Base-by-base conservation (phyloP, 2,113 vertebrate species). In the Antechinus stuartii region DNA sequence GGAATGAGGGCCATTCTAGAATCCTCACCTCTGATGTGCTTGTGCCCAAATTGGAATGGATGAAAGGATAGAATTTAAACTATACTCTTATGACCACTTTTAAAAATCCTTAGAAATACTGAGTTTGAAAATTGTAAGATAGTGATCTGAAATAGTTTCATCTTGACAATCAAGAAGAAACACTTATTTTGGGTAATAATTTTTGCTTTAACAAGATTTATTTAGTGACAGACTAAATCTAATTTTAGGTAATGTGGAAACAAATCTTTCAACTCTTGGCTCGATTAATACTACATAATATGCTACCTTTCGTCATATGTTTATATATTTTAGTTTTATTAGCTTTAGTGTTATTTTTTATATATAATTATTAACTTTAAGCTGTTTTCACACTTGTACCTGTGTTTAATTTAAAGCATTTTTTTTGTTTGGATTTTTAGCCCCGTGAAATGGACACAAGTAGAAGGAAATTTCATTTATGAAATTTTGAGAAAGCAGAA, bases 401-500 rank as follows among this genome's bases (percentile, higher is more conserved):
- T 47, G 42, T 53, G 26, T 6, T 94, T 93, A 7, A 92, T 84
- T 27, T 16, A 27, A 84, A 19, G 1, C 19, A 84, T 46, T 89
- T 55, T 84, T 26, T 52, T 24, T 89, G 8, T 30, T 96, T 90
- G 97, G 54, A 92, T 98, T 99, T 99, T 96, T 98, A 99, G 99
- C 99, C 99, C 46, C 99, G 99, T 96, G 99, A 99, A 98, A 99
- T 99, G 99, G 99, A 99, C 92, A 99, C 99, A 96, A 99, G 98
- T 97, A 99, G 99, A 98, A 99, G 99, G 98, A 99, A 99, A 98
- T 99, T 99, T 98, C 99, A 99, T 93, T 99, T 99, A 7, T 99
- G 97, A 99, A 95, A 2, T 42, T 92, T 49, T 57, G 22, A 54
- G 8, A 16, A n/a, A 92, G 91, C 16, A 94, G 5, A 68, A 49